phyloP scores from a whole-genome alignment of 2,113 vertebrate species.

The Ctenomys sociabilis region DNA sequence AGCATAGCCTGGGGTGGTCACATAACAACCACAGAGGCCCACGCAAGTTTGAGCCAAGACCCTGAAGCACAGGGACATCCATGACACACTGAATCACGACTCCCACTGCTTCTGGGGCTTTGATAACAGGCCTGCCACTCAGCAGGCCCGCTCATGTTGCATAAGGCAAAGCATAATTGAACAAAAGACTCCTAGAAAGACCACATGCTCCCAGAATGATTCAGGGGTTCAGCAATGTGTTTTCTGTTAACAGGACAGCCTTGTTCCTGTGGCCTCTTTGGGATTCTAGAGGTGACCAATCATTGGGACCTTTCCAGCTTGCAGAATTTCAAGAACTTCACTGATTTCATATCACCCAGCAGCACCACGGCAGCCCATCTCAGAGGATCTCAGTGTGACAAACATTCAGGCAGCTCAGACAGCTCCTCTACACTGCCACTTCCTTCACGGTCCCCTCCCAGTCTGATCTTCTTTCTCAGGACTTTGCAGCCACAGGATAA shows the following conservation, averaged over 20 bases:
- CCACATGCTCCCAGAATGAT: not conserved
- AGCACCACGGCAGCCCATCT: rapidly evolving
- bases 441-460: not conserved
- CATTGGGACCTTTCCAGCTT: not conserved
- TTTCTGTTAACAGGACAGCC: not conserved
- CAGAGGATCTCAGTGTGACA: not conserved
- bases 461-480: not conserved
- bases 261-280: not conserved
- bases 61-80: not conserved
- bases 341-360: not conserved
- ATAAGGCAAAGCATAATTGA: not conserved
- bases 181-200: not conserved
- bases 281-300: not conserved
- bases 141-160: not conserved
- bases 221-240: not conserved
- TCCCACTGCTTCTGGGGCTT: not conserved
- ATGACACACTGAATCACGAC: not conserved
- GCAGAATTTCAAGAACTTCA: not conserved
- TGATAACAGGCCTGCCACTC: not conserved
- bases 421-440: rapidly evolving
- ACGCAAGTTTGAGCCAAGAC: not conserved
- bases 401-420: rapidly evolving
- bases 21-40: not conserved
- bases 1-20: not conserved
- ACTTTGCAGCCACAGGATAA: too few relatives aligned